These are phyloP conservation scores for Eupithecia exiguata DNA, from an alignment of 2,888 invertebrate species.

Conservation along the genomic window DNA sequence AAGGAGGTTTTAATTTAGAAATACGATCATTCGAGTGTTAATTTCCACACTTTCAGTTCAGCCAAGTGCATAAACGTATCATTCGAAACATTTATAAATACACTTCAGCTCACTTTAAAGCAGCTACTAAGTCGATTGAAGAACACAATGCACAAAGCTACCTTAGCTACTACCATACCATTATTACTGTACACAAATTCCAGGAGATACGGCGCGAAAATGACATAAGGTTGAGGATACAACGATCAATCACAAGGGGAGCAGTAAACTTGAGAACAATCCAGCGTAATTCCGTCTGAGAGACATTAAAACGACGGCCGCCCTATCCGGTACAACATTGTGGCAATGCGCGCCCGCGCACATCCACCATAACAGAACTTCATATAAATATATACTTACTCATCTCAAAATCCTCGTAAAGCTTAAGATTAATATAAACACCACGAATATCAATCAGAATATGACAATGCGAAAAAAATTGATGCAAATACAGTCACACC, in stretches of 20 bases:
- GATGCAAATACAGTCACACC: slow-evolving; percentile 44
- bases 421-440: slow-evolving; percentile 38
- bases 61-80: slow-evolving; percentile 37
- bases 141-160: slow-evolving; percentile 61
- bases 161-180: slow-evolving; percentile 74
- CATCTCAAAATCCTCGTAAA: slow-evolving; percentile 38
- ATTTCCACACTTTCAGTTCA: slow-evolving; percentile 66
- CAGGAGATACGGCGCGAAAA: slow-evolving; percentile 77
- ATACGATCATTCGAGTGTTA: slow-evolving; percentile 75
- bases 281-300: slow-evolving; percentile 83
- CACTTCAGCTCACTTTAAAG: slow-evolving; percentile 28
- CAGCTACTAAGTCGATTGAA: slow-evolving; percentile 40
- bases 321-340: slow-evolving; percentile 84
- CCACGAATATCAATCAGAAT: slow-evolving; percentile 37
- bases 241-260: slow-evolving; percentile 81
- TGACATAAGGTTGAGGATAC: slow-evolving; percentile 82
- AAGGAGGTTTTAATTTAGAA: slow-evolving; percentile 77
- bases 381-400: slow-evolving; percentile 37
- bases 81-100: slow-evolving; percentile 31
- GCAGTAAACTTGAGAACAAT: slow-evolving; percentile 83
- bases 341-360: slow-evolving; percentile 55
- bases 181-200: slow-evolving; percentile 79
- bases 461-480: slow-evolving; percentile 34
- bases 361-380: slow-evolving; percentile 50
- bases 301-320: slow-evolving; percentile 82